Conservation (phyloP, 2,113 vertebrate genomes). For the Aptenodytes forsteri region DNA sequence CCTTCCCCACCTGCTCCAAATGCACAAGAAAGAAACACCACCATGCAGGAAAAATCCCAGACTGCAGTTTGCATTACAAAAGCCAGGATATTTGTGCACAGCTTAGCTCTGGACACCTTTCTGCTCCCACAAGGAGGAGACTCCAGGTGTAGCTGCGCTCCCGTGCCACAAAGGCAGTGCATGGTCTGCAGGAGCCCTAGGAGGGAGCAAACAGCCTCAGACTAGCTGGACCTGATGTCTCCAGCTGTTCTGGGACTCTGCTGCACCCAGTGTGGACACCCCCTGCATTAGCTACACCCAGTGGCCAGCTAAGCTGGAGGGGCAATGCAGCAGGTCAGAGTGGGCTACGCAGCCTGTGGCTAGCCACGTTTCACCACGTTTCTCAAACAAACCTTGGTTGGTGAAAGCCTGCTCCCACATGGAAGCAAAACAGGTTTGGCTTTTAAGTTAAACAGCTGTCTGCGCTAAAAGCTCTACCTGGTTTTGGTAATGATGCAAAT, state of each 20-base stretch:
- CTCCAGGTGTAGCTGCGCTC: background rate
- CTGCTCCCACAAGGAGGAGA: background rate
- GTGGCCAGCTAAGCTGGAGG: background rate
- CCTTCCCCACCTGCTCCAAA: background rate
- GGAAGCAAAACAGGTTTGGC: background rate
- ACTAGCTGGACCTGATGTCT: background rate
- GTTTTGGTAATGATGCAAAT: background rate
- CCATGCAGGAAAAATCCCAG: fast-evolving
- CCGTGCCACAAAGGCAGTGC: background rate
- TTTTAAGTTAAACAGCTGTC: background rate
- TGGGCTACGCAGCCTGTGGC: background rate
- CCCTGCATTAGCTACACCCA: fast-evolving
- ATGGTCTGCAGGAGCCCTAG: background rate
- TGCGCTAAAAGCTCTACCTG: background rate
- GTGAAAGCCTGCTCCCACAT: background rate
- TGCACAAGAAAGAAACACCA: background rate
- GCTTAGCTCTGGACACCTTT: background rate
- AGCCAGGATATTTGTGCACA: background rate
- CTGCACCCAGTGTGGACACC: background rate
- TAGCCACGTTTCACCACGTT: fast-evolving
- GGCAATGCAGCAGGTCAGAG: background rate
- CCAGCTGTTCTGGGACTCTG: background rate
- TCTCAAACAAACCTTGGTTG: background rate
- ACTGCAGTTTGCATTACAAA: background rate
- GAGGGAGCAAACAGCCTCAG: background rate